Conservation (phyloP, 2,888 invertebrate species). For the Odontocolon sp. region DNA sequence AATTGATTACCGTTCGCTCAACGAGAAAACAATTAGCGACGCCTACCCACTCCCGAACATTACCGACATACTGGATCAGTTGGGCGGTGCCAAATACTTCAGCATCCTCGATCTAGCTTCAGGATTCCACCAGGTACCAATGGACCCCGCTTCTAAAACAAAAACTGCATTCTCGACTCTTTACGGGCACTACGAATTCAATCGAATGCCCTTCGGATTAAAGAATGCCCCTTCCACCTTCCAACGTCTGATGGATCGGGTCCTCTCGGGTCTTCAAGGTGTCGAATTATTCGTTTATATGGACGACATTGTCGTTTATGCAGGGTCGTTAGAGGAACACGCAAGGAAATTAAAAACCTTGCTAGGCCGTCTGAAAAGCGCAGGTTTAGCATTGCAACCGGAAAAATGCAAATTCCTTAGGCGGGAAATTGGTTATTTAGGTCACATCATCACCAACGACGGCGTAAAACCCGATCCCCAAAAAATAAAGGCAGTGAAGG, state of each 20-base stretch:
- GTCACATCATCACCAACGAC: conserved; percentile 55
- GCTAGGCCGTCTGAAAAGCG: conserved; percentile 37
- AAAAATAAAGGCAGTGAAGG: conserved; percentile 56
- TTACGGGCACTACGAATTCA: conserved; percentile 45
- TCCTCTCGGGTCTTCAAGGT: conserved; percentile 28
- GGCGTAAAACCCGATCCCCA: conserved; percentile 62
- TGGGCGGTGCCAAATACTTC: conserved; percentile 63
- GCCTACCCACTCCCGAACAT: conserved; percentile 61
- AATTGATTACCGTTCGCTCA: conserved; percentile 64
- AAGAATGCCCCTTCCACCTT: conserved; percentile 49
- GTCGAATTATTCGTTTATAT: conserved; percentile 47
- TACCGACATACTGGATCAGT: conserved; percentile 60
- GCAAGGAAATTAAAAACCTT: conserved; percentile 43
- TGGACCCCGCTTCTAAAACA: conserved; percentile 19
- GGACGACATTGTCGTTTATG: conserved; percentile 59
- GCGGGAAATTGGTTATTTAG: conserved; percentile 53
- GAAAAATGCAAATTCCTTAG: conserved; percentile 59
- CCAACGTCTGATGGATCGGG: conserved; percentile 28
- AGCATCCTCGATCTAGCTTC: conserved; percentile 61
- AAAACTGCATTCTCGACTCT: conserved; percentile 47
- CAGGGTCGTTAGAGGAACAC: conserved; percentile 42
- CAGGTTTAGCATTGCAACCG: conserved; percentile 52
- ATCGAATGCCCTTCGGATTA: conserved; percentile 44
- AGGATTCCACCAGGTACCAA: conserved; percentile 65
- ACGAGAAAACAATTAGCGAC: conserved; percentile 63